Evolutionary conservation across 2,888 invertebrate species (phyloP).

Genomic region (Calephelis perditalis): DNA sequence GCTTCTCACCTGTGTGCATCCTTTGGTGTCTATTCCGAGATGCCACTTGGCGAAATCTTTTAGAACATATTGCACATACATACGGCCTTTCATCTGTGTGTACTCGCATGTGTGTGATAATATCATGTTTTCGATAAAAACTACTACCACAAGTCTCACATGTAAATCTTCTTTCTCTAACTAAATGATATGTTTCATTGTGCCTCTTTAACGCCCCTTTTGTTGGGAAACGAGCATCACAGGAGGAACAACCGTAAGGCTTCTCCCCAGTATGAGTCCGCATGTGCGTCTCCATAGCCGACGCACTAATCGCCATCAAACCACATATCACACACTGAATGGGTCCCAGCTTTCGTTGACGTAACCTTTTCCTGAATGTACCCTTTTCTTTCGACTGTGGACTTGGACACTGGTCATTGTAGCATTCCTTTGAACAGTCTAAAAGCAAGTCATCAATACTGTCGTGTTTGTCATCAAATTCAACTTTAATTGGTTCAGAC

Average conservation of each 20-base stretch:
- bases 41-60: constrained; percentile 54
- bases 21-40: constrained; percentile 62
- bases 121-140: constrained; percentile 58
- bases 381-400: constrained; percentile 24
- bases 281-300: constrained; percentile 59
- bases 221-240: constrained; percentile 46
- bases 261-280: constrained; percentile 64
- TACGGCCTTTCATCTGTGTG: constrained; percentile 64
- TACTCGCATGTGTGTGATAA: constrained; percentile 58
- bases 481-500: constrained; percentile 37
- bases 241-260: constrained; percentile 51
- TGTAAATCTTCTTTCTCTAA: constrained; percentile 53
- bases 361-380: constrained; percentile 30
- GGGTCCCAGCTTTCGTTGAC: constrained; percentile 41
- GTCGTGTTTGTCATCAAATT: constrained; percentile 32
- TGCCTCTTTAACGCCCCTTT: constrained; percentile 59
- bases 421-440: constrained; percentile 24
- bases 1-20: constrained; percentile 64
- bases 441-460: constrained; percentile 26
- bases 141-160: constrained; percentile 67
- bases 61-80: constrained; percentile 52
- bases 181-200: constrained; percentile 44
- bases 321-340: constrained; percentile 58
- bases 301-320: constrained; percentile 43
- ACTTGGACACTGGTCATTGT: constrained; percentile 16